Conservation (phyloP, 1,140 invertebrate species). For the Pseudomyrmex concolor region DNA sequence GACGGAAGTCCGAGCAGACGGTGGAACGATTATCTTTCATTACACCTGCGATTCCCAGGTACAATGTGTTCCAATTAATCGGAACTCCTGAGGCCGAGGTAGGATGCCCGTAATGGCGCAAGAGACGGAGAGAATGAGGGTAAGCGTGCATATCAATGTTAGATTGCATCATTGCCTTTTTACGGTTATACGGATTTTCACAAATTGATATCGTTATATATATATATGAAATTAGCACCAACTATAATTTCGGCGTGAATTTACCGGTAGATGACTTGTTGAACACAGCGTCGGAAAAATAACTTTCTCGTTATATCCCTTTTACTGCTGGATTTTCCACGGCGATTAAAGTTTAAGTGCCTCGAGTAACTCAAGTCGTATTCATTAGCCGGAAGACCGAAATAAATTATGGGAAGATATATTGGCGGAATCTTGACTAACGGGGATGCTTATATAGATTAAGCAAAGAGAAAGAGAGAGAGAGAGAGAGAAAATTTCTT, state of each 20-base stretch:
- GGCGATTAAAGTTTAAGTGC: constrained; percentile 13
- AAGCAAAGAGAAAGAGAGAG: neutral
- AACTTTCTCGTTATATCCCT: neutral
- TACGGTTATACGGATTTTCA: neutral
- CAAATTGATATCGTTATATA: constrained; percentile 44
- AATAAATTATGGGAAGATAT: constrained; percentile 1
- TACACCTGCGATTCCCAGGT: constrained; percentile 82
- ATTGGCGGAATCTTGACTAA: constrained; percentile 2
- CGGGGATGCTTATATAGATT: neutral
- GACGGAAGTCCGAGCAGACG: constrained; percentile 69
- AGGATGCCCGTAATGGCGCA: constrained; percentile 10
- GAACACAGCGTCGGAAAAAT: neutral
- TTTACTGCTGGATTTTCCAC: neutral
- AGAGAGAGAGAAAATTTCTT: constrained; percentile 6
- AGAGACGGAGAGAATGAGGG: neutral
- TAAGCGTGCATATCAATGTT: constrained; percentile 38
- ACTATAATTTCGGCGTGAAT: no score
- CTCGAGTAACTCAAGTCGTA: neutral
- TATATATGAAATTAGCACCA: neutral
- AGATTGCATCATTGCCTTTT: constrained; percentile 19
- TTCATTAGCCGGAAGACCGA: neutral
- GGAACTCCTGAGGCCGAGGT: constrained; percentile 22
- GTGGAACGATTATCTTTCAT: constrained; percentile 78
- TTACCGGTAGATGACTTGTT: neutral
- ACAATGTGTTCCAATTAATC: constrained; percentile 78